Base-by-base conservation (phyloP, 2,888 invertebrate genomes). In the Fragum sueziense region DNA sequence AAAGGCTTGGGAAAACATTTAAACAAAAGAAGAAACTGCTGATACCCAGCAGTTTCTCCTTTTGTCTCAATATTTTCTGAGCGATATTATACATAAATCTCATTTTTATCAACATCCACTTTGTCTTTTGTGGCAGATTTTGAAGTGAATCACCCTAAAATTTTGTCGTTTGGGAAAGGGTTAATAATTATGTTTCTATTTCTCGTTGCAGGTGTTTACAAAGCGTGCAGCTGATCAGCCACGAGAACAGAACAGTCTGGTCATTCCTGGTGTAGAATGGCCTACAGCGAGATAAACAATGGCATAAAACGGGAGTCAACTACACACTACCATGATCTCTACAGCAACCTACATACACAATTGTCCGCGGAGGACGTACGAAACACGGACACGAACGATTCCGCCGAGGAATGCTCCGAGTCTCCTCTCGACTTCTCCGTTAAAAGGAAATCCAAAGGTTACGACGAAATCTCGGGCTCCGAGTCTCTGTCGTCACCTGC, bases 341-440 rank as follows among this genome's bases (percentile, higher is more conserved):
- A 65, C 25, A 65, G 41, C 2, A 65, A 65, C 27, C 34, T 84
- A n/a, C 84, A 84, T n/a, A 76, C 74, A 22, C 84, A 84, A 27
- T 62, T 84, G n/a, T 84, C 84, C 25, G 84, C 84, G 11, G 84
- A 84, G 61, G 79, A 81, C 61, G 74, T 76, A 6, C 73, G 84
- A 20, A 84, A 84, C 69, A 78, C 75, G 47, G 84, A 84, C 65
- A 80, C 81, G 37, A 81, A 77, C 52, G 84, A 85, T 72, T 86
- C 86, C 9, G 85, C 86, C 14, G 87, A 87, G 29, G 87, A 87
- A 31, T 85, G 85, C 7, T 83, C 80, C 20, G 87, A 89, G 54
- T 86, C 85, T 9, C 89, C 89, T 34, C 76, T 89, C n/a, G 89
- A 89, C 76, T 89, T 89, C 74, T 88, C 88, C 11, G 83, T 88